Percentiles rank a stretch among this genome's conserved stretches.
These are phyloP conservation scores for Archivesica marissinica DNA, from an alignment of 1,140 invertebrate species.

Conservation along the genomic window DNA sequence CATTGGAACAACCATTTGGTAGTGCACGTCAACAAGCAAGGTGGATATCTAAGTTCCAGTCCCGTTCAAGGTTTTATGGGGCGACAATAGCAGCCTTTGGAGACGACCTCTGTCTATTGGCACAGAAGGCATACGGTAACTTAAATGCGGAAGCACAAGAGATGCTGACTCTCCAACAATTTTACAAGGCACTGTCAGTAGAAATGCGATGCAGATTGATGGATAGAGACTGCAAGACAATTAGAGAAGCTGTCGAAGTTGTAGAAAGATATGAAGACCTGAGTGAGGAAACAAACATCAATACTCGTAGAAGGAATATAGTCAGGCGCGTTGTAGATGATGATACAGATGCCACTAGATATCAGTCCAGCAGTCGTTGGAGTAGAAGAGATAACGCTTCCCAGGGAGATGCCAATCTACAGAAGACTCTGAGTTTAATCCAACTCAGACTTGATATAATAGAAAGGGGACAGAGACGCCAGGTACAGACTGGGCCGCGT, in stretches of 20 bases:
- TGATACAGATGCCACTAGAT: too few species aligned
- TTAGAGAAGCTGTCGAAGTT: slow-evolving; percentile 28
- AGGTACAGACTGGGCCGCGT: too few species aligned
- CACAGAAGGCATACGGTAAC: slow-evolving; percentile 34
- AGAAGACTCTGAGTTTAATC: background rate
- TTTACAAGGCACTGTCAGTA: slow-evolving; percentile 4
- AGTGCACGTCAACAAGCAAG: slow-evolving; percentile 32
- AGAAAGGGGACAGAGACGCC: background rate
- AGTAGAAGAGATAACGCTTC: background rate
- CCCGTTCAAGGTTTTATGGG: background rate
- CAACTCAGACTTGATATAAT: background rate
- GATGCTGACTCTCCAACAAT: slow-evolving; percentile 8
- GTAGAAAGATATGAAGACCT: slow-evolving; percentile 51
- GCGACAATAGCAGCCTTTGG: slow-evolving; percentile 28
- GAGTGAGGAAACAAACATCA: background rate
- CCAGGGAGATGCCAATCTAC: background rate
- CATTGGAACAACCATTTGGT: slow-evolving; percentile 36
- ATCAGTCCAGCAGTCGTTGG: background rate
- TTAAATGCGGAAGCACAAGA: slow-evolving; percentile 32
- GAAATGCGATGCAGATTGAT: slow-evolving; percentile 44
- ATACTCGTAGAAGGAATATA: background rate
- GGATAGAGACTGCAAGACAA: slow-evolving; percentile 26
- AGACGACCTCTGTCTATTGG: slow-evolving; percentile 43
- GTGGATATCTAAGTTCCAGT: slow-evolving; percentile 42
- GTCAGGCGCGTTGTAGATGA: too few species aligned